phyloP scores from a whole-genome alignment of 2,888 invertebrate genomes.

The Parochlus steinenii region DNA sequence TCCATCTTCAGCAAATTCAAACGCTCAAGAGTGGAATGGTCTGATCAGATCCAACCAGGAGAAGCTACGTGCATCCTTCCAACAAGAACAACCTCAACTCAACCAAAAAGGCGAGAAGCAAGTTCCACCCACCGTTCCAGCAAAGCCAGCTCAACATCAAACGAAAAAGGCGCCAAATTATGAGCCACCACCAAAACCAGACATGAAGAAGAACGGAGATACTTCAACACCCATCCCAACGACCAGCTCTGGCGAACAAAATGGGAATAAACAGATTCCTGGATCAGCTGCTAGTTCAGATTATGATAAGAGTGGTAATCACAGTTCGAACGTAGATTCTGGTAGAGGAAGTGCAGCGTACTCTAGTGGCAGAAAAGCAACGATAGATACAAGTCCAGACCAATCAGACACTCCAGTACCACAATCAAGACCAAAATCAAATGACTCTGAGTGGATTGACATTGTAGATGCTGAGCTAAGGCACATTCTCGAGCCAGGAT shows the following conservation, averaged over 20 bases:
- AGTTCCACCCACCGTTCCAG: conserved; percentile 11
- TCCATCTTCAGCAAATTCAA: not conserved
- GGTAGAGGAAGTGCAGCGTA: conserved; percentile 68
- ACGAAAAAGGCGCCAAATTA: conserved; percentile 8
- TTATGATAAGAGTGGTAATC: conserved; percentile 58
- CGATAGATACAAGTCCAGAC: conserved; percentile 39
- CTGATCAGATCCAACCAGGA: conserved; percentile 6
- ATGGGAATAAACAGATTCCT: conserved; percentile 27
- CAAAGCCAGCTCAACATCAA: conserved; percentile 10
- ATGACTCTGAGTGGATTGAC: conserved; percentile 66
- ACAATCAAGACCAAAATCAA: conserved; percentile 24
- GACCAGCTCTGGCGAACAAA: conserved; percentile 24
- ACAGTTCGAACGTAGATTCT: conserved; percentile 61
- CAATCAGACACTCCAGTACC: conserved; percentile 33
- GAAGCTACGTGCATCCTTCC: conserved; percentile 5
- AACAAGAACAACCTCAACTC: conserved; percentile 9
- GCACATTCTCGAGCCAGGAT: conserved; percentile 57
- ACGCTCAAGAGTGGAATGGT: conserved; percentile 6
- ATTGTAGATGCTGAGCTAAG: conserved; percentile 63
- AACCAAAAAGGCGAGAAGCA: conserved; percentile 11
- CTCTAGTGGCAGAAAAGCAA: conserved; percentile 47
- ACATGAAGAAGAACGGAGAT: conserved; percentile 7
- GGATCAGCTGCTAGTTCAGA: conserved; percentile 51
- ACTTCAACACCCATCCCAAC: conserved; percentile 7
- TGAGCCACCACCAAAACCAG: conserved; percentile 15